A percentile compares a stretch with the other conserved stretches of the same genome.
These are phyloP conservation scores for Corvus moneduloides DNA, from an alignment of 2,113 vertebrate genomes.

Conservation along the genomic window DNA sequence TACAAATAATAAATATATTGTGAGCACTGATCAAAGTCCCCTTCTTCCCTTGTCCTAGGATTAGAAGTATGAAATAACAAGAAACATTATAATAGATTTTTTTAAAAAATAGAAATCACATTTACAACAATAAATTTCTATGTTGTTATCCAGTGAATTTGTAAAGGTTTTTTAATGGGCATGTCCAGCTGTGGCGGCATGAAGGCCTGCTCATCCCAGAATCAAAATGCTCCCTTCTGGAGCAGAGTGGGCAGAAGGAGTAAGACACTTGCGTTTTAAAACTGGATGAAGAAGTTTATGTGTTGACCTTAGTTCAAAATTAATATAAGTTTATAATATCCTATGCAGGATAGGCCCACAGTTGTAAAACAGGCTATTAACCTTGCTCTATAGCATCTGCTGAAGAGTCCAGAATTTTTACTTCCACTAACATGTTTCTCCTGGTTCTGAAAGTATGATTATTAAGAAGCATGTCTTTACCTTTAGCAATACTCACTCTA, in stretches of 20 bases:
- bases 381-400: neutral
- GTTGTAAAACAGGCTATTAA: neutral
- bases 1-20: neutral
- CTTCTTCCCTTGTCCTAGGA: neutral
- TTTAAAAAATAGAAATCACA: neutral
- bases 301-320: neutral
- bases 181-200: neutral
- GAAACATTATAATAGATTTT: neutral
- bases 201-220: neutral
- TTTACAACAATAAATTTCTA: neutral
- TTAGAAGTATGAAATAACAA: neutral
- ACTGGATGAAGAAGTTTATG: neutral
- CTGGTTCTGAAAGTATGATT: neutral
- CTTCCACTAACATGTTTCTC: neutral
- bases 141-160: neutral
- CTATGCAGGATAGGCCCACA: neutral
- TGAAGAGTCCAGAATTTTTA: neutral
- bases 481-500: neutral
- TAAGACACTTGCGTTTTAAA: neutral
- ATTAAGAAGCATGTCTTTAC: neutral
- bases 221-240: neutral
- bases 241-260: neutral
- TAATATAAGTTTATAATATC: neutral
- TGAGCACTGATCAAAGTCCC: neutral
- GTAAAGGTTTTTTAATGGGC: neutral